Evolutionary conservation across 2,888 invertebrate genomes (phyloP), one percentile per base, ranked within the genome.

Genomic region (Synergus umbraculus): DNA sequence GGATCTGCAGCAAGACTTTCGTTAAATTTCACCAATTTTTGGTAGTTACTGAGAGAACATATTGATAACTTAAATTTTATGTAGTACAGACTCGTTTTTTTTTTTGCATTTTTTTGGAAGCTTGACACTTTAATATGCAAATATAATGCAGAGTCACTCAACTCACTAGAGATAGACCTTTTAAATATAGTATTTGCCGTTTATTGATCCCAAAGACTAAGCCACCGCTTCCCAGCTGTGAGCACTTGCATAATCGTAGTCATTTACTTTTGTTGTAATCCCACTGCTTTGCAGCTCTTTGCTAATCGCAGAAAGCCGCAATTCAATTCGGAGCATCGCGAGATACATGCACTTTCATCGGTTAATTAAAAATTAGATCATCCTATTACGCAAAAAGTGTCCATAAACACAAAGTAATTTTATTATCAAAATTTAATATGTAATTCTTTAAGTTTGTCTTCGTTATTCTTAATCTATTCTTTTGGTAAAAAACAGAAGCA

Each of bases 181-280:
- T 67, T 67, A 67, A 67, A 67, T 67, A 67, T 67, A 67, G 69
- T 46, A 69, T 69, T 10, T 69, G 49, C 69, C 44, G 69, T 49
- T 69, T 69, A 69, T 69, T 69, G 69, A 69, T 69, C 29, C 37
- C 54, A 46, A 73, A 37, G 49, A 73, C 49, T 49, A 73, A 73
- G 49, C 69, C 37, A 54, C 49, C 49, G 49, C 54, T 54, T 73
- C n/a, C 69, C 69, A 73, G 69, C 69, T 73, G 69, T 54, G 69
- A 73, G 69, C 37, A 73, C 49, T 73, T 73, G 49, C 69, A 73
- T 73, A 73, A 73, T 73, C 49, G n/a, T 15, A 49, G 69, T 73
- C 69, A 73, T 37, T 73, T 73, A 73, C 69, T 73, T 73, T 69
- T 54, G 37, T 73, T 73, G 49, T 54, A 73, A 73, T 73, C 69